Conservation (phyloP, 2,797 vertebrate genomes). For the Cuniculus paca region DNA sequence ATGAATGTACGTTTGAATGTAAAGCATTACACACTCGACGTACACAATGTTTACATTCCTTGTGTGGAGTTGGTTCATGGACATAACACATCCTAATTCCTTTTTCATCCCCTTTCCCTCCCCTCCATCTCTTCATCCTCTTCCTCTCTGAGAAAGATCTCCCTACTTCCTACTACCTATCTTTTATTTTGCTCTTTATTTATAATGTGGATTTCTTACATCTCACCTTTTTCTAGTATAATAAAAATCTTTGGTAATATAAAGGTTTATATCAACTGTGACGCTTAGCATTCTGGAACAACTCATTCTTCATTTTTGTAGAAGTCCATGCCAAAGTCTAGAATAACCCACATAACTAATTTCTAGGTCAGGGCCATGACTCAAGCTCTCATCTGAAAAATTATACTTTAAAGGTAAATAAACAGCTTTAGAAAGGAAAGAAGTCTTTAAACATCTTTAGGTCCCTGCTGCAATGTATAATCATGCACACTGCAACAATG, state of each 20-base stretch:
- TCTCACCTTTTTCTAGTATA: neutral
- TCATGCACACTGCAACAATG: too few species aligned
- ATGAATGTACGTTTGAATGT: neutral
- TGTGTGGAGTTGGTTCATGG: neutral
- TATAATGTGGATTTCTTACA: neutral
- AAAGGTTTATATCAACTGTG: neutral
- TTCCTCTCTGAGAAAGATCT: neutral
- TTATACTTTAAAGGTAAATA: neutral
- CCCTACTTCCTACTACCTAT: neutral
- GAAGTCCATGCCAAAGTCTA: neutral
- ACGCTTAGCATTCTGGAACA: neutral
- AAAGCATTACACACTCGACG: neutral
- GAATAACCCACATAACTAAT: neutral
- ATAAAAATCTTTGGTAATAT: neutral
- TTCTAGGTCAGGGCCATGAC: neutral
- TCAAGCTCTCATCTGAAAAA: neutral
- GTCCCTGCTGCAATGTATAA: neutral
- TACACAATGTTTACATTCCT: neutral
- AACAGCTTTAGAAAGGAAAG: neutral
- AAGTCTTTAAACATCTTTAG: neutral
- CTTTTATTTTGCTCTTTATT: neutral
- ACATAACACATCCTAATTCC: neutral
- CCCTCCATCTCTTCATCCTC: neutral
- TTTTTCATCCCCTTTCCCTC: neutral
- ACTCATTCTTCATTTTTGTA: neutral